These are phyloP conservation scores for Periophthalmodon schlosseri DNA, from an alignment of 2,113 vertebrate species.

Conservation along the genomic window DNA sequence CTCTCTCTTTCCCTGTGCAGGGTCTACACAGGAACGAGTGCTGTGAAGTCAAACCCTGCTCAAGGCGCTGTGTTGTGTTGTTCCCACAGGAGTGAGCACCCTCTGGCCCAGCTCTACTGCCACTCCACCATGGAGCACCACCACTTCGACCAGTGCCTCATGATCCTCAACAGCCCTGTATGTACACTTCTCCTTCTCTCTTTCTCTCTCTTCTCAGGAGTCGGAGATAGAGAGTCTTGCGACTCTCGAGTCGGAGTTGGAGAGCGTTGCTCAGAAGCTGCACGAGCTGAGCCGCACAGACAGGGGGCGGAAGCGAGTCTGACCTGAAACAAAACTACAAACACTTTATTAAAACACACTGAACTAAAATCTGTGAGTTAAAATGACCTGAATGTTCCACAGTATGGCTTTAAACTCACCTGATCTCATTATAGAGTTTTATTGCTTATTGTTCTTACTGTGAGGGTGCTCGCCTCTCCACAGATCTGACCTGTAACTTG, in stretches of 20 bases:
- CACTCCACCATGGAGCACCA: slow-evolving; percentile 99
- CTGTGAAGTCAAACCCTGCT: background rate
- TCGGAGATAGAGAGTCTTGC: slow-evolving; percentile 91
- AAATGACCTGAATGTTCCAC: too few species aligned
- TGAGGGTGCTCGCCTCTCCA: too few species aligned
- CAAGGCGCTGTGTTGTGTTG: slow-evolving; percentile 16
- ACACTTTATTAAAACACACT: too few species aligned
- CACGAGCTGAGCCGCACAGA: slow-evolving; percentile 83
- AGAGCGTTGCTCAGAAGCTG: slow-evolving; percentile 89
- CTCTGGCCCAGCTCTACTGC: slow-evolving; percentile 94
- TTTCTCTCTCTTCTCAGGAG: slow-evolving; percentile 77
- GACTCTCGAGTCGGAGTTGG: slow-evolving; percentile 91
- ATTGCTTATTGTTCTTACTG: too few species aligned
- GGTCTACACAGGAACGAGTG: too few species aligned
- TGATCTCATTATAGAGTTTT: too few species aligned
- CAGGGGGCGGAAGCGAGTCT: slow-evolving; percentile 3
- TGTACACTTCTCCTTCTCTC: slow-evolving; percentile 40
- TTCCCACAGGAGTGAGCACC: slow-evolving; percentile 91
- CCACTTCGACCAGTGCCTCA: slow-evolving; percentile 98
- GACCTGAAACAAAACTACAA: too few species aligned
- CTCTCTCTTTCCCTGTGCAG: too few species aligned
- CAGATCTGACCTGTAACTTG: too few species aligned
- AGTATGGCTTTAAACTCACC: too few species aligned
- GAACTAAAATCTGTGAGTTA: too few species aligned
- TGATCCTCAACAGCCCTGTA: slow-evolving; percentile 97